Evolutionary conservation across 1,140 invertebrate genomes (phyloP), one percentile per base, ranked within the genome.

Genomic region (Trichoplusia ni): DNA sequence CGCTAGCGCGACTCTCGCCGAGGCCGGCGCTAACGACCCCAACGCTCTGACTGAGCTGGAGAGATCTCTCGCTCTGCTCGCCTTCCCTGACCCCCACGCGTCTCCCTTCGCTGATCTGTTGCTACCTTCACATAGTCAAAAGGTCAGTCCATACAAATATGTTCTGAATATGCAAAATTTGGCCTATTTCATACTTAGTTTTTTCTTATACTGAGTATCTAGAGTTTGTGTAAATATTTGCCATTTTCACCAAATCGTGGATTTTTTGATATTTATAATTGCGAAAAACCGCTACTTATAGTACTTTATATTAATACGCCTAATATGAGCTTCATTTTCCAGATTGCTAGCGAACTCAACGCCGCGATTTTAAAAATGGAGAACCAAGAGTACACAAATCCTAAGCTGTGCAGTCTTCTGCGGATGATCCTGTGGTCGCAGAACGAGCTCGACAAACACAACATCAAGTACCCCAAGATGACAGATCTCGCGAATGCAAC

Each of bases 311-410:
- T 0, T 14, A 14, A 37, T 13, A 7, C 18, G 1, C 9, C 2
- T 25, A 1, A 7, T 44, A 4, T n/a, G n/a, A 18, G 4, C 23
- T 27, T 40, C 18, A 6, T 67, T 19, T 27, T 42, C 7, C 79
- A 98, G 96, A 97, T 99, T 79, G 98, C 98, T 8, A 98, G 97
- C 92, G 98, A 99, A 92, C 91, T 99, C 4, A 99, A 99, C 91
- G 97, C 98, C 62, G 97, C 98, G 1, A 99, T 99, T 73, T 91
- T 99, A 18, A 96, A 97, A 80, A 96, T 95, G 89, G 96, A 98
- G 84, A 96, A 98, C 80, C 94, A 95, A 84, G 96, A 97, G 77
- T 94, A 95, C 40, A 97, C 97, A 14, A 95, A 96, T 40, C 96
- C 96, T 7, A 95, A 98, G 82, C 92, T 99, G 31, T 97, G 97